Base-by-base conservation (phyloP, 1,140 invertebrate species). In the Cotesia glomerata region DNA sequence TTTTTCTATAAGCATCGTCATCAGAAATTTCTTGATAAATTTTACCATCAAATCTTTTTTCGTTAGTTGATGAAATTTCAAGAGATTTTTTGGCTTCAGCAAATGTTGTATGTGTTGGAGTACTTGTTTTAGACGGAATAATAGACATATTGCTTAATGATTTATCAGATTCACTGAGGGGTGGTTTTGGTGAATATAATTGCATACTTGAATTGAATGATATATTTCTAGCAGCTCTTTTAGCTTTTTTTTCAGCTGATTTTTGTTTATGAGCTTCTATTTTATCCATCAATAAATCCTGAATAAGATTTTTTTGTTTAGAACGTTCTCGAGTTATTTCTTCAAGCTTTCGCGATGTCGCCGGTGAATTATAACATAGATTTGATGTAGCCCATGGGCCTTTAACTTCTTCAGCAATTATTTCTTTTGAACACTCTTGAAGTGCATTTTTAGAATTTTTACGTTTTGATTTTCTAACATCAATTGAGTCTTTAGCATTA, bases 231-330 rank as follows among this genome's bases (percentile, higher is more conserved):
- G 79, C 86, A 58, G 82, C 86, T 82, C 84, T 82, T 72, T 84
- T 88, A 16, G 81, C 85, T 74, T 83, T 91, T 75, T 89, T 91
- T 77, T 91, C 91, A 1, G 89, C 88, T 4, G 90, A 90, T 4
- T 88, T 89, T 75, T 91, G 91, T 73, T 91, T 92, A 74, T 92
- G 90, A 11, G 91, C 90, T 74, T 91, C 89, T 59, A 94, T 88
- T 80, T 93, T 93, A 65, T 93, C 92, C 90, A 95, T 92, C 34
- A 95, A 89, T 80, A 95, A 87, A 81, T 94, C 92, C 77, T 94
- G 92, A 72, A 93, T 91, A 3, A 93, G 81, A 81, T 90, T 90
- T 78, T 92, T 92, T 78, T 93, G 91, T 81, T 92, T 91, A 4
- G 88, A 89, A 58, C 92, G 88, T 78, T 93, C 91, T 79, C 89